Conservation (phyloP, 2,888 invertebrate genomes). For the Frankliniella intonsa region DNA sequence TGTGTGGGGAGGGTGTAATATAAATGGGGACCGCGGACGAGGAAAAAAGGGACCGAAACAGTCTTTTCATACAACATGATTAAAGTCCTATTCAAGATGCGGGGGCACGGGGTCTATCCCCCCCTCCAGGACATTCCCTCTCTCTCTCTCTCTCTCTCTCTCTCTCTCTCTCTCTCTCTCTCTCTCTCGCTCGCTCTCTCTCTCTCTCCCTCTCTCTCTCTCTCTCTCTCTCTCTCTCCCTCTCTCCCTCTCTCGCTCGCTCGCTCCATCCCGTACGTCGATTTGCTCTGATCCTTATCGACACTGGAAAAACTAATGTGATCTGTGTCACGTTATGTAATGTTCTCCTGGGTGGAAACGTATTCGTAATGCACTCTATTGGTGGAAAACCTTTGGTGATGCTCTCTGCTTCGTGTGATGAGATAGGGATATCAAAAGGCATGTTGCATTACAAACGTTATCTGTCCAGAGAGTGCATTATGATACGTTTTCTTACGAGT, state of each 20-base stretch:
- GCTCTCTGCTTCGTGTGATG: too few species aligned
- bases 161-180: too few species aligned
- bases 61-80: conserved; percentile 19
- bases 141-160: background rate
- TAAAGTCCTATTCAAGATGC: conserved; percentile 23
- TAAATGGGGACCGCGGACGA: background rate
- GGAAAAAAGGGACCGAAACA: background rate
- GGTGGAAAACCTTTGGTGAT: too few species aligned
- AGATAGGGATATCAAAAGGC: too few species aligned
- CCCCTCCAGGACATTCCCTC: background rate
- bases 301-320: too few species aligned
- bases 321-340: too few species aligned
- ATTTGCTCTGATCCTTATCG: too few species aligned
- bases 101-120: background rate
- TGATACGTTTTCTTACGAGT: too few species aligned
- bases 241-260: background rate
- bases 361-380: too few species aligned
- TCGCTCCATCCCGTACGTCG: background rate
- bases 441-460: too few species aligned
- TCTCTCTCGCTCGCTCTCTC: background rate
- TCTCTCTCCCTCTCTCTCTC: background rate
- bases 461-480: too few species aligned
- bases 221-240: background rate
- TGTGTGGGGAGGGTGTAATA: background rate
- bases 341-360: too few species aligned